A percentile compares a stretch with the other conserved stretches of the same genome.
These are phyloP conservation scores for Antheraea pernyi DNA, from an alignment of 1,140 invertebrate species.

Conservation along the genomic window DNA sequence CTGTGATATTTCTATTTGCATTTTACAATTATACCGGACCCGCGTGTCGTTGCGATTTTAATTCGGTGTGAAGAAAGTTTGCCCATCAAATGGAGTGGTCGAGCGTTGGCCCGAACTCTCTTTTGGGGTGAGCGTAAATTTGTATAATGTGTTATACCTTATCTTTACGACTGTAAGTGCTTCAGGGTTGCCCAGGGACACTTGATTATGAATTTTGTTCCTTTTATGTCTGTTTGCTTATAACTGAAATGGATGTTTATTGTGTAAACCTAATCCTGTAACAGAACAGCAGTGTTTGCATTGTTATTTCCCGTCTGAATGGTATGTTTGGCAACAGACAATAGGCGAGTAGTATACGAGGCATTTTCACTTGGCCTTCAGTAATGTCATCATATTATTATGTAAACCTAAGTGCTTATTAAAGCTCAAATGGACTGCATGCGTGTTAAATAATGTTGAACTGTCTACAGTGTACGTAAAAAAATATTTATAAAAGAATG, in stretches of 20 bases:
- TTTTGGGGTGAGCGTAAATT: neutral
- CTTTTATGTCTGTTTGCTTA: neutral
- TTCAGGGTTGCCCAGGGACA: neutral
- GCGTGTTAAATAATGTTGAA: too few species aligned
- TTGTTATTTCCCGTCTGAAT: too few species aligned
- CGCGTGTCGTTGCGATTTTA: neutral
- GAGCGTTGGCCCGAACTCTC: neutral
- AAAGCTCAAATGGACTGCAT: too few species aligned
- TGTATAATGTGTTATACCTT: neutral
- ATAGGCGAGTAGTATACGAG: too few species aligned
- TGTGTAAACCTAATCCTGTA: too few species aligned
- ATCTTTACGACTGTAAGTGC: neutral
- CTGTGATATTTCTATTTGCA: conserved; percentile 6
- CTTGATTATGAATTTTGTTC: neutral
- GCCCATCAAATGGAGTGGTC: conserved; percentile 5
- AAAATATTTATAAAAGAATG: too few species aligned
- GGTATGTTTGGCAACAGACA: too few species aligned
- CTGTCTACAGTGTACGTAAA: too few species aligned
- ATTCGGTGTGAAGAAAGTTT: conserved; percentile 7
- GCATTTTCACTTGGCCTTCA: too few species aligned
- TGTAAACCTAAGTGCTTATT: too few species aligned
- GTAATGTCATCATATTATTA: too few species aligned
- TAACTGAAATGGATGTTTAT: neutral
- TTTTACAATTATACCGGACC: conserved; percentile 8
- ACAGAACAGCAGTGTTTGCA: too few species aligned